Evolutionary conservation across 2,888 invertebrate species (phyloP), one percentile per base, ranked within the genome.

Genomic region (Nymphalis polychloros): DNA sequence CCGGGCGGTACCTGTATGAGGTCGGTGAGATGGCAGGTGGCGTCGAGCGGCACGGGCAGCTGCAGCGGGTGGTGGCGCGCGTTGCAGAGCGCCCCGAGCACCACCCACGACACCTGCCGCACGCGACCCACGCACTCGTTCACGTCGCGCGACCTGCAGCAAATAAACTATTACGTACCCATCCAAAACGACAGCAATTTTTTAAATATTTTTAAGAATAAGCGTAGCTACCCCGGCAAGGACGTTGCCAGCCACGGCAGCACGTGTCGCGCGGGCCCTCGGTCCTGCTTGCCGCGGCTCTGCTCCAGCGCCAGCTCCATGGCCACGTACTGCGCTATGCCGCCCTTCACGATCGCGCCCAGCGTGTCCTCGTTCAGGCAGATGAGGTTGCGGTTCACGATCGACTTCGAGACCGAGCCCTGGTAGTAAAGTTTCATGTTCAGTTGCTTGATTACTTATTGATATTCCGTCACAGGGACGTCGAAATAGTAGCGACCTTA

Each of bases 101-200:
- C 93, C 69, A 99, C 92, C 99, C 99, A 99, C 0, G 98, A 98
- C 65, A 99, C 92, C 60, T 99, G 93, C 17, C 99, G 95, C 84
- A 99, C 97, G 83, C 99, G 99, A 0, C 96, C 95, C 73, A 99
- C 97, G 84, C 98, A 98, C 85, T 99, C 99, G n/a, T 95, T 94
- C 82, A 98, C 97, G 85, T 99, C 99, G 75, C 97, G 96, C 0
- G 97, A 97, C 8, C 98, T 89, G 10, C 4, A 79, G 66, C 48
- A 16, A 61, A 31, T 4, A 3, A 4, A 19, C 48, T 0, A 27
- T 50, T 10, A 50, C 20, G 27, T 5, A 8, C 17, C 5, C 52
- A 20, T n/a, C 23, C 13, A 13, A 3, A 13, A 13, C 13, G 41
- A 2, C 13, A 10, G 13, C 41, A 41, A 0, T 13, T 13, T 0